Conservation (phyloP, 2,113 vertebrate genomes). For the Bettongia penicillata region DNA sequence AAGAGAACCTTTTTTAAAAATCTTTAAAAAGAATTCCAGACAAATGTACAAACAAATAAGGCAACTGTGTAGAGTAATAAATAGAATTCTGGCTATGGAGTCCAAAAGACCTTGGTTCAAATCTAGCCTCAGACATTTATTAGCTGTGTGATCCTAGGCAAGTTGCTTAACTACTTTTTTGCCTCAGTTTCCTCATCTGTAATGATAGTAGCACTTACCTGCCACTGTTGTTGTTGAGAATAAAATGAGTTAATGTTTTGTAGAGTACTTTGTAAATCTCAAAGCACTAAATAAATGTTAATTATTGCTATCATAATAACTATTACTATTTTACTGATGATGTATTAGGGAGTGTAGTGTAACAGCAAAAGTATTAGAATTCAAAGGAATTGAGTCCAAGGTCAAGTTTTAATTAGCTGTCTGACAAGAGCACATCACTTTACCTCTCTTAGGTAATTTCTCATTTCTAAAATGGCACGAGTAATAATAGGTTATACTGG, state of each 20-base stretch:
- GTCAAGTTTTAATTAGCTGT: background rate
- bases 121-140: background rate
- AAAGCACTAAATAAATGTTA: background rate
- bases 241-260: background rate
- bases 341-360: background rate
- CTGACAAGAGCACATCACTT: background rate
- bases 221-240: background rate
- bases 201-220: background rate
- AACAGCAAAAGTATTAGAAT: background rate
- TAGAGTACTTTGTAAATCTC: background rate
- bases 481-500: background rate
- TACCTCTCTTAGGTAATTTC: background rate
- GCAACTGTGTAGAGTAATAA: background rate
- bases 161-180: background rate
- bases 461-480: background rate
- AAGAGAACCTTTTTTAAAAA: too few species aligned
- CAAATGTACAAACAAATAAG: background rate
- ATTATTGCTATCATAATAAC: background rate
- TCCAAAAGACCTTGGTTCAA: background rate
- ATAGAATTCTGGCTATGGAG: background rate
- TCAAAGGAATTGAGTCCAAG: background rate
- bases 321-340: background rate
- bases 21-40: background rate
- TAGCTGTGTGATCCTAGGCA: background rate
- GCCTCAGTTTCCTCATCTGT: background rate